Evolutionary conservation across 2,113 vertebrate genomes (phyloP), one percentile per base, ranked within the genome.

Genomic region (Hippopotamus amphibius): DNA sequence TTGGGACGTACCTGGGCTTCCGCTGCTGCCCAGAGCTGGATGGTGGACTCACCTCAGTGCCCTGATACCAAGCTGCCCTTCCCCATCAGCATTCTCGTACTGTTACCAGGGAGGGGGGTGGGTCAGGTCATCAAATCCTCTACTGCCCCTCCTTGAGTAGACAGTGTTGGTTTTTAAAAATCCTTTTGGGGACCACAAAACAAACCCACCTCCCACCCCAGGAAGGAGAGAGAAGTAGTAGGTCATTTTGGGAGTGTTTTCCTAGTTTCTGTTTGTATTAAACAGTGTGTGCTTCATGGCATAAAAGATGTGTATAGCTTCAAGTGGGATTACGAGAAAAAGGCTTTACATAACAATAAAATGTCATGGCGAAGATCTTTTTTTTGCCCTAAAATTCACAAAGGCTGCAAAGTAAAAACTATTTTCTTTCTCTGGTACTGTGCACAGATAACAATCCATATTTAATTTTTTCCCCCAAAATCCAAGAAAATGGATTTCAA

Each of bases 311-410:
- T 33, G 28, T 53, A 33, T 21, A 50, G 50, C 82, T 74, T 85
- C 90, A 88, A 46, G 91, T 79, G 69, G 53, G 21, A 43, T 71
- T 82, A 71, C 26, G 68, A 90, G 43, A 76, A 69, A 69, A 66
- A 43, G 61, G 37, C 19, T 72, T 91, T 59, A 80, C 7, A 43
- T 50, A 53, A 84, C 12, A 72, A 88, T 33, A 83, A 41, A 46
- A 50, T 53, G 8, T 79, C 68, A 59, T 0, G 22, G 41, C 12
- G 33, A 65, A 50, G 46, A 77, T 83, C 17, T 77, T 24, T 59
- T 50, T 63, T 33, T 76, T 63, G n/a, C 50, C 16, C 28, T 94
- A 80, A 69, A 90, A 92, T 61, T 95, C 50, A 81, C 81, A 82
- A 55, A 85, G 11, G 7, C 5, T 71, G 28, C 10, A 41, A 50